These are phyloP conservation scores for Edolisoma coerulescens DNA, from an alignment of 2,113 vertebrate species.

Conservation along the genomic window DNA sequence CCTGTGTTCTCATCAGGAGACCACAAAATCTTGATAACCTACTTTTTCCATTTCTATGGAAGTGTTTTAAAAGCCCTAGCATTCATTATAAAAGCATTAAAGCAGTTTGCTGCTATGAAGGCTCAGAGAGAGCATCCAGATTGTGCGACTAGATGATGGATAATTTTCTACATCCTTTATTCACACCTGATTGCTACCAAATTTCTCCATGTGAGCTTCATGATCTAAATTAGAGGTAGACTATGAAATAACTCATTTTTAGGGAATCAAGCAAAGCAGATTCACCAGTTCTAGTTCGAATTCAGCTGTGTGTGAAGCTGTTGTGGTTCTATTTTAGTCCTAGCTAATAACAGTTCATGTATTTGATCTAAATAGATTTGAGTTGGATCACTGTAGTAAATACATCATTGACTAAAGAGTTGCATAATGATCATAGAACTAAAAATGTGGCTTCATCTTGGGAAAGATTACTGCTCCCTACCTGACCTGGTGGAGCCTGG, in stretches of 20 bases:
- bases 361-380: neutral
- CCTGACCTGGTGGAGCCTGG: neutral
- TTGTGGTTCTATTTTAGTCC: neutral
- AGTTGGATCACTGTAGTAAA: neutral
- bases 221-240: neutral
- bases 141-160: neutral
- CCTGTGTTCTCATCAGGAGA: neutral
- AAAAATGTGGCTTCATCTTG: neutral
- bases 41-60: neutral
- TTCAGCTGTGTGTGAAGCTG: neutral
- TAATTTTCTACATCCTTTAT: neutral
- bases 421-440: neutral
- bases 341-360: neutral
- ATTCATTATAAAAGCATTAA: neutral
- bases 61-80: neutral
- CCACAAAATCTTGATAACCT: neutral
- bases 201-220: neutral
- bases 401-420: neutral
- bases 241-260: neutral
- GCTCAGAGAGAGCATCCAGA: neutral
- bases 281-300: neutral
- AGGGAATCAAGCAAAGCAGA: neutral
- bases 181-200: neutral
- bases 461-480: neutral
- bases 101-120: neutral